Evolutionary conservation across 2,888 invertebrate genomes (phyloP).

Genomic region (Troides helena): DNA sequence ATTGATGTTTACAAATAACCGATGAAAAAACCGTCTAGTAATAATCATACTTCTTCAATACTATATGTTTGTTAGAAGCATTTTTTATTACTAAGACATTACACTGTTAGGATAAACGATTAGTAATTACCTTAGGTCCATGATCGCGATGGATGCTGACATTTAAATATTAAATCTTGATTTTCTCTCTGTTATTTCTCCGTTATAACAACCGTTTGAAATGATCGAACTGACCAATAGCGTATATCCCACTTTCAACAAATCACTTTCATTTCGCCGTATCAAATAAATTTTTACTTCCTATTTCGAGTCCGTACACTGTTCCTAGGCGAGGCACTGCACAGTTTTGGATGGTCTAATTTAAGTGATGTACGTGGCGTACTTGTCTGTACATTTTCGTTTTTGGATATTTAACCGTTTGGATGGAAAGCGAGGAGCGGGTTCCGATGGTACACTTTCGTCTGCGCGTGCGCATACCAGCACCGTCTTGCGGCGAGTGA

Average conservation of each 20-base stretch:
- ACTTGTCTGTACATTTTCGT: background rate
- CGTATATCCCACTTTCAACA: constrained; percentile 33
- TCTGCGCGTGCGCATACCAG: constrained; percentile 66
- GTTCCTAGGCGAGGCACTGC: background rate
- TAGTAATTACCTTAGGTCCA: constrained; percentile 61
- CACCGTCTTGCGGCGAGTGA: constrained; percentile 60
- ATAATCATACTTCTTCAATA: no score
- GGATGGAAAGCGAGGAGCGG: constrained; percentile 66
- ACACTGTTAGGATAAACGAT: no score
- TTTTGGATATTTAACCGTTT: constrained; percentile 34
- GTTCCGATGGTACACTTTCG: constrained; percentile 54
- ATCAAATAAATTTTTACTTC: constrained; percentile 18
- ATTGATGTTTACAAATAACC: no score
- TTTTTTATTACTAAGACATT: no score
- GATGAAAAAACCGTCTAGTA: no score
- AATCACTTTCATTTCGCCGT: constrained; percentile 49
- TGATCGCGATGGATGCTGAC: constrained; percentile 43
- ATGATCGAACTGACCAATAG: constrained; percentile 25
- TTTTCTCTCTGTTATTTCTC: background rate
- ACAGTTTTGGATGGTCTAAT: background rate
- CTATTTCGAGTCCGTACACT: background rate
- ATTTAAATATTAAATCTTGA: constrained; percentile 14
- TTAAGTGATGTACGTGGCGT: background rate
- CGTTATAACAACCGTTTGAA: constrained; percentile 1
- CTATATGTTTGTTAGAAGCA: no score